Conservation (phyloP, 2,113 vertebrate genomes). For the Daboia siamensis region DNA sequence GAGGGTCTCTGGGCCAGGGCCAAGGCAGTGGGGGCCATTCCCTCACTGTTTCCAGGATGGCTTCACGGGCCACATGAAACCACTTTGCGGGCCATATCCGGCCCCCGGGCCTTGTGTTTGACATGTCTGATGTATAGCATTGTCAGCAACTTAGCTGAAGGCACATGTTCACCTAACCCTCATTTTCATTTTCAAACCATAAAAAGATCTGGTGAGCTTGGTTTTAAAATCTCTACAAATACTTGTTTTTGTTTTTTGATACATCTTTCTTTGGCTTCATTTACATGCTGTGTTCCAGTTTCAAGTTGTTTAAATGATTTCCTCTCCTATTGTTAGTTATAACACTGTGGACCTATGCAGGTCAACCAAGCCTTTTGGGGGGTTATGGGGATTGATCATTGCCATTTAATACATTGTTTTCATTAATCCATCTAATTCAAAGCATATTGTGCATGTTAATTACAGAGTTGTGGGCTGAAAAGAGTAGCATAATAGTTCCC, state of each 20-base stretch:
- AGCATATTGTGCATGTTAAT: not conserved
- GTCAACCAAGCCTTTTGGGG: not conserved
- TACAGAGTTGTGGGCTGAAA: fast-evolving
- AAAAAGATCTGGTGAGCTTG: not conserved
- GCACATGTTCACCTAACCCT: not conserved
- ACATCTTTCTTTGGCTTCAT: slow-evolving; percentile 18
- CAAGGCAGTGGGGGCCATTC: too few relatives aligned
- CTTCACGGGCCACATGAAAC: too few relatives aligned
- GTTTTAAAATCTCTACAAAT: not conserved
- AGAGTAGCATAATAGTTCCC: not conserved
- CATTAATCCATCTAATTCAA: not conserved
- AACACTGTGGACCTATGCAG: not conserved
- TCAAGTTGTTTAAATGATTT: slow-evolving; percentile 35
- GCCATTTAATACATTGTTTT: not conserved
- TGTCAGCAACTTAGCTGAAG: not conserved
- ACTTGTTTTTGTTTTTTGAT: slow-evolving; percentile 3
- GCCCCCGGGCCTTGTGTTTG: too few relatives aligned
- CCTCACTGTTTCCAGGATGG: too few relatives aligned
- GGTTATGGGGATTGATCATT: not conserved
- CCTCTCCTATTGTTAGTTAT: not conserved
- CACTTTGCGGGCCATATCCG: too few relatives aligned
- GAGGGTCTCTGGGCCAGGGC: too few relatives aligned
- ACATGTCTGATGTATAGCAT: not conserved
- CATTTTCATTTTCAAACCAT: not conserved
- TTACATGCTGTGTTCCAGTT: slow-evolving; percentile 13